Evolutionary conservation across 2,113 vertebrate species (phyloP), one percentile per base, ranked within the genome.

Genomic region (Nycticebus coucang): DNA sequence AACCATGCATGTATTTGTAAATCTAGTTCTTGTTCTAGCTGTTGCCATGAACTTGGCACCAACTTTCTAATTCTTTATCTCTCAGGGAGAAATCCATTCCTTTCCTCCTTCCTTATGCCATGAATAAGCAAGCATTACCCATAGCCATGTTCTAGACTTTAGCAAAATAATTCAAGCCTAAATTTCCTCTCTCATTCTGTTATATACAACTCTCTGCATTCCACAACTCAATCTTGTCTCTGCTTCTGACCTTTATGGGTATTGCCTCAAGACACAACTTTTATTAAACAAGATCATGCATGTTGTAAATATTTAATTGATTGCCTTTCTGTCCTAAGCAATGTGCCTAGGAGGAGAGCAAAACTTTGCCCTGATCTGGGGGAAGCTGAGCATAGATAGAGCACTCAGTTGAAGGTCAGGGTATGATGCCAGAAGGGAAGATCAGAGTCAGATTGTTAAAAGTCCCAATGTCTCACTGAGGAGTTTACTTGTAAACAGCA

Each of bases 181-280:
- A 72, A 21, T 72, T 81, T 97, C 72, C 24, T 71, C 55, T 93
- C 9, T 17, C 11, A 26, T 62, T 55, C 45, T 95, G 89, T 85
- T 68, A 78, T 3, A 57, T 50, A 50, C 45, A 50, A 50, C 59
- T 74, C n/a, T 4, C 0, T 83, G 62, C 12, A 50, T 60, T 64
- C 22, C 57, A 55, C 7, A 3, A 45, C 62, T 74, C 55, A 66
- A 28, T 93, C 80, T 69, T 41, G 12, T n/a, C 30, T 92, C 28
- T 89, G 69, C 64, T 83, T 96, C 87, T 93, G 79, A 93, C 62
- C 78, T 97, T 92, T 50, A 37, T 55, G 74, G 71, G 45, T 35
- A 81, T 62, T 78, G 35, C 71, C 62, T 93, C 41, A 62, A 50
- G 69, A 86, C 37, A 89, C 80, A 72, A 10, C 37, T 74, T 86